Conservation (phyloP, 2,888 invertebrate species). For the Limnephilus marmoratus region DNA sequence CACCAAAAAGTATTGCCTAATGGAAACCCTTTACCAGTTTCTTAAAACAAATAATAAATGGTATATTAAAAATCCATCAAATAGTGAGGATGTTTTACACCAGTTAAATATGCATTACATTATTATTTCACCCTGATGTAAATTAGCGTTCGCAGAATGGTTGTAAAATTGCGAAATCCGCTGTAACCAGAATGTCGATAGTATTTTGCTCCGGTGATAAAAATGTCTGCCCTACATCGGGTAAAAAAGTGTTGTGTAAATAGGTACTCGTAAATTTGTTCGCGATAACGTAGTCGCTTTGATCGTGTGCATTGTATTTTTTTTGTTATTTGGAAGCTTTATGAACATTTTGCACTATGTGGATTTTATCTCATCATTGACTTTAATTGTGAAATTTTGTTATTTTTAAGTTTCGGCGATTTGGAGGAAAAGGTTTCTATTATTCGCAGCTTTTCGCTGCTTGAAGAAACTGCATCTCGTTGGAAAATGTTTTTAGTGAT, state of each 20-base stretch:
- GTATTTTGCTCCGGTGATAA: constrained; percentile 13
- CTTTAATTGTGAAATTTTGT: neutral
- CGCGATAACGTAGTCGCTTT: neutral
- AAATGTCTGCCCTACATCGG: neutral
- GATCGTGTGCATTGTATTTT: neutral
- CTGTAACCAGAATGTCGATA: neutral
- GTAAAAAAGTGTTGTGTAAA: neutral
- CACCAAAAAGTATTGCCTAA: too few species aligned
- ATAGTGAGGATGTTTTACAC: too few species aligned
- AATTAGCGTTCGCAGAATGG: neutral
- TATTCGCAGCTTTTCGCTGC: too few species aligned
- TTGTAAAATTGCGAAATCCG: neutral
- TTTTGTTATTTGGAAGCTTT: neutral
- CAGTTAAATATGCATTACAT: neutral
- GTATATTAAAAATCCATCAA: too few species aligned
- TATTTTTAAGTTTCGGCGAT: neutral
- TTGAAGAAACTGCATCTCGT: too few species aligned
- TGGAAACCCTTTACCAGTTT: too few species aligned
- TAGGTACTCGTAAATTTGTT: constrained; percentile 5
- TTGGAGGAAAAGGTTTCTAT: too few species aligned
- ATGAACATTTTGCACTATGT: neutral
- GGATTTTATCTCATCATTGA: neutral
- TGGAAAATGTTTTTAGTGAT: too few species aligned
- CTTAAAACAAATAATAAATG: too few species aligned
- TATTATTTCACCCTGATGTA: neutral